Evolutionary conservation across 2,888 invertebrate genomes (phyloP).

Genomic region (Acleris cristana): DNA sequence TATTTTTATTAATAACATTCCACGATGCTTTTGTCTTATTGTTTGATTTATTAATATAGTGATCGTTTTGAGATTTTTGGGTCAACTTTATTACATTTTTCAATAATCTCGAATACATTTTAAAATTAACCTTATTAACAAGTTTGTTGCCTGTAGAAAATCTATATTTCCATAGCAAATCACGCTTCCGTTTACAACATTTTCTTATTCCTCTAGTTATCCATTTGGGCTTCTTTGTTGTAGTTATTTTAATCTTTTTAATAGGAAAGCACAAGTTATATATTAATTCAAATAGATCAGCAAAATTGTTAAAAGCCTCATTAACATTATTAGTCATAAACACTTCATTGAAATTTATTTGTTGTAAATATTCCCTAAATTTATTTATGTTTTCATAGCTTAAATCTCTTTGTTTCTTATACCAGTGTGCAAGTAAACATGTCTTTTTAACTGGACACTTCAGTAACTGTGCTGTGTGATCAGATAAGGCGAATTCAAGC

Average conservation of each 20-base stretch:
- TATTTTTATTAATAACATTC: too few relatives aligned
- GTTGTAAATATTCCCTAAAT: slow-evolving; percentile 34
- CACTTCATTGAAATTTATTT: slow-evolving; percentile 36
- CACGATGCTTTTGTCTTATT: too few relatives aligned
- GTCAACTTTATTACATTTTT: too few relatives aligned
- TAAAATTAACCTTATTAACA: neutral
- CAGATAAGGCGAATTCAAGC: too few relatives aligned
- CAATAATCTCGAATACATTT: too few relatives aligned
- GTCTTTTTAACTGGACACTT: too few relatives aligned
- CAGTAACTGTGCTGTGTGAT: too few relatives aligned
- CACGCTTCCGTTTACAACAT: slow-evolving; percentile 10
- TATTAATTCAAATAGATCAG: slow-evolving; percentile 13
- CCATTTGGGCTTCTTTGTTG: slow-evolving; percentile 19
- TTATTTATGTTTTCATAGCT: slow-evolving; percentile 36
- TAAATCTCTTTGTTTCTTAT: slow-evolving; percentile 33
- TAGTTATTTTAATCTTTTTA: slow-evolving; percentile 18
- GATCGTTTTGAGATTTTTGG: too few relatives aligned
- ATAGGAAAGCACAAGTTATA: slow-evolving; percentile 22
- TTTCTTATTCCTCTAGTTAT: slow-evolving; percentile 19
- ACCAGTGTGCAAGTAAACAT: too few relatives aligned
- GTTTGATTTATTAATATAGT: too few relatives aligned
- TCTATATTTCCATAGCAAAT: slow-evolving; percentile 21
- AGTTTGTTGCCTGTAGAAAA: neutral
- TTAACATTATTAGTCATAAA: slow-evolving; percentile 32
- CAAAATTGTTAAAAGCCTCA: slow-evolving; percentile 22